phyloP scores from a whole-genome alignment of 2,113 vertebrate genomes.

The Corydoras maculifer region DNA sequence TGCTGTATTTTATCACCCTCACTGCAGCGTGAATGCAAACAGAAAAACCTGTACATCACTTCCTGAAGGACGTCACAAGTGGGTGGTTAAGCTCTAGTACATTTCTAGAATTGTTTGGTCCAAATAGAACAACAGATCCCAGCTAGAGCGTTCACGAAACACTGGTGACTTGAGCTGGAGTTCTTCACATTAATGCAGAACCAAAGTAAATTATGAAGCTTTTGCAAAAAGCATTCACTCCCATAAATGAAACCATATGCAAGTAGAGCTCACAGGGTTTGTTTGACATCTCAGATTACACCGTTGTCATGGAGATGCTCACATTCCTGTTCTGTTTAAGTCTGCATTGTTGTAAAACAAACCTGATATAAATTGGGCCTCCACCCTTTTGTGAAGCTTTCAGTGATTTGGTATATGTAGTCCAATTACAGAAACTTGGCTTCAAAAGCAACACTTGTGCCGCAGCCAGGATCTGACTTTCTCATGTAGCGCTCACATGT shows the following conservation, averaged over 20 bases:
- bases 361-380: slow-evolving; percentile 68
- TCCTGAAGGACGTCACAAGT: too few relatives aligned
- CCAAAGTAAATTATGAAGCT: slow-evolving; percentile 68
- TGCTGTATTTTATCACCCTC: too few relatives aligned
- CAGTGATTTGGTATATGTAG: slow-evolving; percentile 64
- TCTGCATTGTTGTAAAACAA: slow-evolving; percentile 68
- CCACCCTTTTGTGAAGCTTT: slow-evolving; percentile 64
- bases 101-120: background rate
- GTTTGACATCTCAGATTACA: slow-evolving; percentile 70
- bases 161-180: slow-evolving; percentile 46
- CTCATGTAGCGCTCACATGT: slow-evolving; percentile 57
- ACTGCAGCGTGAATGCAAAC: too few relatives aligned
- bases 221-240: slow-evolving; percentile 55
- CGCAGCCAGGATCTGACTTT: slow-evolving; percentile 44
- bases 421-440: slow-evolving; percentile 62
- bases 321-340: slow-evolving; percentile 57
- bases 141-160: background rate
- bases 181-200: slow-evolving; percentile 66
- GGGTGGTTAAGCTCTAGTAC: too few relatives aligned
- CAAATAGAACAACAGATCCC: background rate
- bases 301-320: slow-evolving; percentile 62
- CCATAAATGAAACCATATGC: slow-evolving; percentile 69
- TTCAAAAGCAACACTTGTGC: slow-evolving; percentile 14
- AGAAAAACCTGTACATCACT: too few relatives aligned
- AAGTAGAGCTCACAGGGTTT: slow-evolving; percentile 64